Conservation (phyloP, 2,888 invertebrate species). For the Trachelus tabidus region DNA sequence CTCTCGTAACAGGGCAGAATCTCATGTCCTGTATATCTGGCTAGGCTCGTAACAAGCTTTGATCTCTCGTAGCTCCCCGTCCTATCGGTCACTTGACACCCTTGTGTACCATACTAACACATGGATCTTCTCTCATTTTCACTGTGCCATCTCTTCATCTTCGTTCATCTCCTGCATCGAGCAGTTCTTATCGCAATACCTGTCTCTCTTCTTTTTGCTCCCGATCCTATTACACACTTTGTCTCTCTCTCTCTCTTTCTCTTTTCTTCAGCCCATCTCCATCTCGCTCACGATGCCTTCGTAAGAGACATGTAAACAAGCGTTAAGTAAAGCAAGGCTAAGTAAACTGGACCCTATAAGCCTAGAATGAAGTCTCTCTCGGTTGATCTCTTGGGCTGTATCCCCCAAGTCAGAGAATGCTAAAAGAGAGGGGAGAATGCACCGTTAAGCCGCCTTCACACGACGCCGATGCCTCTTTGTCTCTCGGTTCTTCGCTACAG, state of each 20-base stretch:
- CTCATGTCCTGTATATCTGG: not conserved
- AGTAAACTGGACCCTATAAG: conserved; percentile 1
- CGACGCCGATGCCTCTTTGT: not conserved
- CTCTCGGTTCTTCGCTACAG: not conserved
- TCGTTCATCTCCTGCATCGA: not conserved
- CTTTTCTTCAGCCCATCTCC: conserved; percentile 9
- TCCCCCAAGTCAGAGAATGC: not conserved
- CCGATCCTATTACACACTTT: not conserved
- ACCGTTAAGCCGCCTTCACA: not conserved
- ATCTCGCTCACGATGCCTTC: not conserved
- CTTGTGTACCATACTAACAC: conserved; percentile 39
- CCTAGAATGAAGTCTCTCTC: conserved; percentile 1
- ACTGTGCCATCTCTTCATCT: not conserved
- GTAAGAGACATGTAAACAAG: not conserved
- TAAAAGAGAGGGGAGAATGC: not conserved
- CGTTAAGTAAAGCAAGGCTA: conserved; percentile 6
- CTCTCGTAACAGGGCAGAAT: not conserved
- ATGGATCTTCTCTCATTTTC: not conserved
- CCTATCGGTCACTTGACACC: conserved; percentile 51
- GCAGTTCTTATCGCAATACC: not conserved
- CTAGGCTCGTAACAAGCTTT: conserved; percentile 46
- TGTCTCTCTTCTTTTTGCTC: not conserved
- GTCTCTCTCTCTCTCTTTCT: not conserved
- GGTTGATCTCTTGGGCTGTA: not conserved
- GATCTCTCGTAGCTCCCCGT: conserved; percentile 41